These are phyloP conservation scores for Ditula angustiorana DNA, from an alignment of 2,888 invertebrate species.

Conservation along the genomic window DNA sequence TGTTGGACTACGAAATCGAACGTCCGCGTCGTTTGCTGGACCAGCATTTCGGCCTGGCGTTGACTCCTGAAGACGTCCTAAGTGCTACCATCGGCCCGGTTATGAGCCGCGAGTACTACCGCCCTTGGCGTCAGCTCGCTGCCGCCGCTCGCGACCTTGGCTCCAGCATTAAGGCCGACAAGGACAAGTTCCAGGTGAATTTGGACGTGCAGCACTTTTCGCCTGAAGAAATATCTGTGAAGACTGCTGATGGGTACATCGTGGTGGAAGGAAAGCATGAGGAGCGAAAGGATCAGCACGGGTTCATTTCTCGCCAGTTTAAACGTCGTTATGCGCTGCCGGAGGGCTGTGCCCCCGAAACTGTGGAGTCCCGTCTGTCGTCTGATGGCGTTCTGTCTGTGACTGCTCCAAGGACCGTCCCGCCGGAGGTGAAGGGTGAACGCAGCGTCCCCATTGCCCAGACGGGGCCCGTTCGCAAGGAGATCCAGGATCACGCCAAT, in stretches of 20 bases:
- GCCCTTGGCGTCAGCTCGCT: slow-evolving; percentile 77
- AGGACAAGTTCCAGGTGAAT: slow-evolving; percentile 83
- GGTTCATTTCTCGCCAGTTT: slow-evolving; percentile 90
- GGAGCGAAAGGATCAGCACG: slow-evolving; percentile 91
- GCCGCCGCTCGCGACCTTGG: slow-evolving; percentile 80
- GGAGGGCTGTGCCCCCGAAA: slow-evolving; percentile 88
- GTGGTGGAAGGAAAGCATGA: slow-evolving; percentile 92
- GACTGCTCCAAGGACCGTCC: slow-evolving; percentile 84
- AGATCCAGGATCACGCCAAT: slow-evolving; percentile 79
- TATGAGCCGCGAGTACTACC: slow-evolving; percentile 66
- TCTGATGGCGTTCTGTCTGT: slow-evolving; percentile 91
- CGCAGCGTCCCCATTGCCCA: slow-evolving; percentile 86
- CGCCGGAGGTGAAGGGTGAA: slow-evolving; percentile 71
- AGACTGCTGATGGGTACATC: slow-evolving; percentile 89
- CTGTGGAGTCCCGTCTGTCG: slow-evolving; percentile 89
- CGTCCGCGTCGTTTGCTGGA: slow-evolving; percentile 78
- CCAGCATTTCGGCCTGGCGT: slow-evolving; percentile 82
- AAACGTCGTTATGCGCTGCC: slow-evolving; percentile 91
- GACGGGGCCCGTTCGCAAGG: slow-evolving; percentile 86
- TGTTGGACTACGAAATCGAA: slow-evolving; percentile 69
- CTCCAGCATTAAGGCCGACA: slow-evolving; percentile 81
- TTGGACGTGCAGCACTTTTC: slow-evolving; percentile 91
- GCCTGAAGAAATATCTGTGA: slow-evolving; percentile 91
- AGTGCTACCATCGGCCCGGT: slow-evolving; percentile 56
- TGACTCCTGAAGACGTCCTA: slow-evolving; percentile 80